Evolutionary conservation across 2,113 vertebrate genomes (phyloP).

Genomic region (Archocentrus centrarchus): DNA sequence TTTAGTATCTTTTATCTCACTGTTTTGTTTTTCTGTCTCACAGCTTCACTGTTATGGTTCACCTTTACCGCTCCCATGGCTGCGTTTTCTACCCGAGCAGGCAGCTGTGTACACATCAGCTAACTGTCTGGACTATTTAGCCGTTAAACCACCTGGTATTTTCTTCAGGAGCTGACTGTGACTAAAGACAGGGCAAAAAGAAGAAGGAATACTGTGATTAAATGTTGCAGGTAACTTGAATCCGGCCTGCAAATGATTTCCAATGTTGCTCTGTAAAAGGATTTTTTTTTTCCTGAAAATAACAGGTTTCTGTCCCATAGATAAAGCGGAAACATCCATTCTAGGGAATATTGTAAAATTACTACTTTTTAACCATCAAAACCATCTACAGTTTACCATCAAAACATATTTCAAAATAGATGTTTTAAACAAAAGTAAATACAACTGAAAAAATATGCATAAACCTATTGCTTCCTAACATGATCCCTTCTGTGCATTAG

Average conservation of each 20-base stretch:
- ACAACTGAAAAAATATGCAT: no score
- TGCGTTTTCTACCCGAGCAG: conserved; percentile 3
- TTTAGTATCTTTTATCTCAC: conserved; percentile 2
- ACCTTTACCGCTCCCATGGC: neutral
- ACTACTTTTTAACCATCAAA: no score
- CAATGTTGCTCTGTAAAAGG: neutral
- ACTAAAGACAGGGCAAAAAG: neutral
- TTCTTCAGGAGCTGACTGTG: neutral
- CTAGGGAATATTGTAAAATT: no score
- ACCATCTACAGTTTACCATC: no score
- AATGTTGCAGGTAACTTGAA: neutral
- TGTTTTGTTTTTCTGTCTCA: neutral
- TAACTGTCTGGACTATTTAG: conserved; percentile 10
- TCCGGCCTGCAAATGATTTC: neutral
- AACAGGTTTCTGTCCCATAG: no score
- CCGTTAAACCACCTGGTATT: neutral
- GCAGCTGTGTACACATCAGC: conserved; percentile 14
- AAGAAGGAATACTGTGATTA: neutral
- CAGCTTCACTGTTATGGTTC: neutral
- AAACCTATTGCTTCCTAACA: no score
- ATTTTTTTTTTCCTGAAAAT: neutral
- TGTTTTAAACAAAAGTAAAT: no score
- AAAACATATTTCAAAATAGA: no score
- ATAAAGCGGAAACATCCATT: no score
- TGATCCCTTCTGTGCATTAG: no score